Percentiles rank a stretch among this genome's conserved stretches.
phyloP scores from a whole-genome alignment of 2,888 invertebrate species.

The Drosophila nr. perissopoda region DNA sequence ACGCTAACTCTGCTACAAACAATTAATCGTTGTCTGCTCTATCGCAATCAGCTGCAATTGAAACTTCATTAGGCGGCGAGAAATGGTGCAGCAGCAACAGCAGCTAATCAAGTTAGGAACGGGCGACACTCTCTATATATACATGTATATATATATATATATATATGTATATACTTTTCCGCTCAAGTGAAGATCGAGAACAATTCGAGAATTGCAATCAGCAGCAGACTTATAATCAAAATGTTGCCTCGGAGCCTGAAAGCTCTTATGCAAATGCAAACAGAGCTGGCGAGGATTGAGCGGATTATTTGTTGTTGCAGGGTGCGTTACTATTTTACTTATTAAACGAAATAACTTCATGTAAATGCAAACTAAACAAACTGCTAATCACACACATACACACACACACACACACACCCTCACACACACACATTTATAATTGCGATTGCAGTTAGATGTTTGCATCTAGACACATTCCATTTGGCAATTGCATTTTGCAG shows the following conservation, averaged over 20 bases:
- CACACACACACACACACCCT: not conserved
- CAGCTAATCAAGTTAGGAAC: conserved; percentile 33
- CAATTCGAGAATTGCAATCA: conserved; percentile 37
- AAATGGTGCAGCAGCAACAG: conserved; percentile 10
- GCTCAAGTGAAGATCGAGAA: conserved; percentile 11
- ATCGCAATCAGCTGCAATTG: conserved; percentile 45
- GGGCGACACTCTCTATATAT: not conserved
- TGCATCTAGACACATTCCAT: conserved; percentile 28
- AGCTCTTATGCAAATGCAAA: conserved; percentile 29
- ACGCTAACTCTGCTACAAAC: not conserved
- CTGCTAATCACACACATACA: conserved; percentile 19
- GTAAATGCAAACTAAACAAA: conserved; percentile 63
- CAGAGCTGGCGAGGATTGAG: not conserved
- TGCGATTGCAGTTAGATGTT: conserved; percentile 9
- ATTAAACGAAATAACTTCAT: conserved; percentile 61
- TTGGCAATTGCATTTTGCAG: conserved; percentile 24
- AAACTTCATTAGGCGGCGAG: conserved; percentile 36
- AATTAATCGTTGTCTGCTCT: conserved; percentile 26
- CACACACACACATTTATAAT: not conserved
- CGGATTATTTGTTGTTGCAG: not conserved
- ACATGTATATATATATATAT: not conserved
- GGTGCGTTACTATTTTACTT: conserved; percentile 24
- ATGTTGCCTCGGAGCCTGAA: conserved; percentile 7
- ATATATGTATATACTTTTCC: not conserved
- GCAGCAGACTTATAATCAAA: conserved; percentile 22